phyloP scores from a whole-genome alignment of 2,113 vertebrate species.

The Callionymus lyra region DNA sequence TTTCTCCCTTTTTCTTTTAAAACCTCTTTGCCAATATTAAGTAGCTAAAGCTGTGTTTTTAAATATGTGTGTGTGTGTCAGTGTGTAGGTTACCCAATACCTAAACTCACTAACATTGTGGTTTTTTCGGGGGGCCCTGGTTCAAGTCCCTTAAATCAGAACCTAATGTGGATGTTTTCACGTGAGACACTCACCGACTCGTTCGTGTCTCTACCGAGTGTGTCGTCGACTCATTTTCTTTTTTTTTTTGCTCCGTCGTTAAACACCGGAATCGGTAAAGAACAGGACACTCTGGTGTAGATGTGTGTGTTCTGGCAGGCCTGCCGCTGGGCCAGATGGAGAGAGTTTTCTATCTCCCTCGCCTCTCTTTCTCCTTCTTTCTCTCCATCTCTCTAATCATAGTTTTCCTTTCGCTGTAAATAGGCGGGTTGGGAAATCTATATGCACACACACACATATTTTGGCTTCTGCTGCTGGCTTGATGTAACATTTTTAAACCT shows the following conservation, averaged over 20 bases:
- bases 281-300: slow-evolving; percentile 33
- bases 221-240: too few relatives aligned
- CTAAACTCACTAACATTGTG: slow-evolving; percentile 25
- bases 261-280: slow-evolving; percentile 36
- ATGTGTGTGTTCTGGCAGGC: slow-evolving; percentile 26
- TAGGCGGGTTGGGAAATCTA: slow-evolving; percentile 56
- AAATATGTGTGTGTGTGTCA: slow-evolving; percentile 14
- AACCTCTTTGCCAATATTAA: slow-evolving; percentile 31
- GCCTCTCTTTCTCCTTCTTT: slow-evolving; percentile 25
- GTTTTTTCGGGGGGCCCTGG: slow-evolving; percentile 10
- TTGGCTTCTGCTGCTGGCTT: slow-evolving; percentile 32
- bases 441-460: slow-evolving; percentile 19
- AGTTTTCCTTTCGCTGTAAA: slow-evolving; percentile 62
- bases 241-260: slow-evolving; percentile 1
- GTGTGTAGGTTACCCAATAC: slow-evolving; percentile 24
- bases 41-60: slow-evolving; percentile 1
- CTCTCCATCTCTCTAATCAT: slow-evolving; percentile 59
- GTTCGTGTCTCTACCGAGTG: slow-evolving; percentile 10
- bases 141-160: slow-evolving; percentile 22
- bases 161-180: slow-evolving; percentile 20
- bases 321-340: slow-evolving; percentile 46
- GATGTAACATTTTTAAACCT: slow-evolving; percentile 49
- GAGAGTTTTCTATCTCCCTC: slow-evolving; percentile 45
- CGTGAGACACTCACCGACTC: slow-evolving; percentile 4
- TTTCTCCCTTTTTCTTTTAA: too few relatives aligned